Evolutionary conservation across 2,888 invertebrate genomes (phyloP), one percentile per base, ranked within the genome.

Genomic region (Craniophora ligustri): DNA sequence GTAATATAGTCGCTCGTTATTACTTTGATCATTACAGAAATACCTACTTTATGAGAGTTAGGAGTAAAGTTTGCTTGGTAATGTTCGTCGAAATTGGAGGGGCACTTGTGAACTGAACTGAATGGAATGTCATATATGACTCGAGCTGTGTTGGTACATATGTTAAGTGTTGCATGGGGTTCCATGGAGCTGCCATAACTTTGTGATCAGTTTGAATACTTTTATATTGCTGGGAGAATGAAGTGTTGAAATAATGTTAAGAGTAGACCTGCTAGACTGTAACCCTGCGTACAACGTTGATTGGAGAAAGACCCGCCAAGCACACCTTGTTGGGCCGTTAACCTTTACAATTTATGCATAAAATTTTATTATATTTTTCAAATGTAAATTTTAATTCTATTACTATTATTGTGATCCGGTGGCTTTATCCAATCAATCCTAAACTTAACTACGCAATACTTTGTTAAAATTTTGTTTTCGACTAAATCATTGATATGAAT

Each of bases 201-300:
- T 86, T 93, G 92, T 92, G 93, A 93, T 92, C 90, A 85, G 91
- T 92, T 92, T 93, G 88, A 92, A 90, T 92, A 93, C 91, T 92
- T 93, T 92, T 93, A 92, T 92, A 92, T 88, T 91, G 89, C 90
- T 87, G 89, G 87, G 83, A 85, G 89, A 85, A 82, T 87, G 86
- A 85, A 86, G 79, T 84, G 85, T 87, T 87, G 83, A 84, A 78
- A 82, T 90, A 89, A 85, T 88, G 84, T 87, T 91, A 92, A 92
- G 91, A 80, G 81, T 93, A 92, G 93, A 91, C 85, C 81, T 91
- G 93, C 92, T 93, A 93, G 92, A 89, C 80, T 89, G 84, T 87
- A 86, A 84, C 72, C 78, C 82, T 89, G 90, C 87, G 89, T 87
- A 84, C 80, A 80, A 75, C 70, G 66, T 87, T 88, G 91, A 91